phyloP scores from a whole-genome alignment of 2,888 invertebrate species.

The Apamea epomidion region DNA sequence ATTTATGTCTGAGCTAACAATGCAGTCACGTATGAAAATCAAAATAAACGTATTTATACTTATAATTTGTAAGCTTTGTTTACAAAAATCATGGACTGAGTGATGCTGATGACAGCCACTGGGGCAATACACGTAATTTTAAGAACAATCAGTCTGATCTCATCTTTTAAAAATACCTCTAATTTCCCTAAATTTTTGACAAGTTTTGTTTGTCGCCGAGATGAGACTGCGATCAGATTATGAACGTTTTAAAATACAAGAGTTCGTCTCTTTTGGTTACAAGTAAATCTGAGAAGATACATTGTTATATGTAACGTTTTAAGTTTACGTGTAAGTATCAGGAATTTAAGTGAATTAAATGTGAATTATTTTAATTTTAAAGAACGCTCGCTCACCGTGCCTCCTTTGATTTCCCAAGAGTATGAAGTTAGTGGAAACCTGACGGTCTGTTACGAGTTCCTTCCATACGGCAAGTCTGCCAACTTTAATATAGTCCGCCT shows the following conservation, averaged over 20 bases:
- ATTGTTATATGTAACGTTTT: not conserved
- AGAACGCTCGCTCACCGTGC: constrained; percentile 65
- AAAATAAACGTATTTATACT: constrained; percentile 8
- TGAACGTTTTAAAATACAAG: not conserved
- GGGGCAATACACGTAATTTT: too few relatives aligned
- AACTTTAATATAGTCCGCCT: constrained; percentile 50
- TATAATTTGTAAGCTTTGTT: not conserved
- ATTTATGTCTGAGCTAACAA: not conserved
- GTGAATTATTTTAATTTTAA: constrained; percentile 71
- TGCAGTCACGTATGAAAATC: constrained; percentile 3
- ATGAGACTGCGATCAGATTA: not conserved
- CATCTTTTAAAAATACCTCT: too few relatives aligned
- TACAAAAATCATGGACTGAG: not conserved
- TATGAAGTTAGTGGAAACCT: constrained; percentile 69
- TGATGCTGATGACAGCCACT: not conserved
- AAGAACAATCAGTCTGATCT: too few relatives aligned
- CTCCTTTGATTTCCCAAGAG: constrained; percentile 79
- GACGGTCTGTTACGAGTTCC: constrained; percentile 70
- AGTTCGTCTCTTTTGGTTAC: not conserved
- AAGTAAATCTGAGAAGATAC: not conserved
- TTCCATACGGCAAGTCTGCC: constrained; percentile 26
- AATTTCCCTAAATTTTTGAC: not conserved
- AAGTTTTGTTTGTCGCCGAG: not conserved
- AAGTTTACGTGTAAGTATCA: constrained; percentile 7
- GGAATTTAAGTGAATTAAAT: constrained; percentile 37